Evolutionary conservation across 2,797 vertebrate genomes (phyloP).

Genomic region (Myotis findleyi): DNA sequence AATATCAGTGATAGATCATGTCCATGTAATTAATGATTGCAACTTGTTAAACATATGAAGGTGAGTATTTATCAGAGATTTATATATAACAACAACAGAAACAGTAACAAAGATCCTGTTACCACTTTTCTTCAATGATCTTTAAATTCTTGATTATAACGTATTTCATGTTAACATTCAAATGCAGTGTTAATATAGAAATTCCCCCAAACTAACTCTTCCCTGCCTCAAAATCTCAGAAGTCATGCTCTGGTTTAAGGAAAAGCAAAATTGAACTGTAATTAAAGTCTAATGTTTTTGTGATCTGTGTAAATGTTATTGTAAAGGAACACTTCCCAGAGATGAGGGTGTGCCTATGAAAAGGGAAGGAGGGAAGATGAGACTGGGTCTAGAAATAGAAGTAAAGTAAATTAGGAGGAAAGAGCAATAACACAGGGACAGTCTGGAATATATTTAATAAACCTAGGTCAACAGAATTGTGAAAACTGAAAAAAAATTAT

Average conservation of each 20-base stretch:
- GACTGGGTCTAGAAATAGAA: conserved; percentile 30
- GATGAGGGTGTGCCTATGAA: background rate
- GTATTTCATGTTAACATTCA: background rate
- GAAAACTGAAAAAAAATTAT: background rate
- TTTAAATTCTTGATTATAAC: background rate
- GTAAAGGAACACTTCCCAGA: conserved; percentile 29
- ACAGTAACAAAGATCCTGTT: background rate
- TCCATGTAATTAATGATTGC: background rate
- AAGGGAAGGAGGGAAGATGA: background rate
- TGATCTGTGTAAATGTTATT: conserved; percentile 56
- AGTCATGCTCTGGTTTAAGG: conserved; percentile 18
- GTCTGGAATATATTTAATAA: conserved; percentile 8
- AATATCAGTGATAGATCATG: background rate
- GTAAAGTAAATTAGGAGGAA: conserved; percentile 1
- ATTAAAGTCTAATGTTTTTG: conserved; percentile 55
- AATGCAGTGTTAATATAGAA: background rate
- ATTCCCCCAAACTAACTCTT: background rate
- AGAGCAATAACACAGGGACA: background rate
- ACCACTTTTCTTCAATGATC: background rate
- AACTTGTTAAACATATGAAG: background rate
- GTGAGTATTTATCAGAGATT: background rate
- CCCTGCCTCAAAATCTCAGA: background rate
- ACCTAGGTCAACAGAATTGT: background rate
- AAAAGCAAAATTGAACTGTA: conserved; percentile 39
- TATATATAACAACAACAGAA: conserved; percentile 11